phyloP scores from a whole-genome alignment of 2,113 vertebrate species.

The Cavia porcellus region DNA sequence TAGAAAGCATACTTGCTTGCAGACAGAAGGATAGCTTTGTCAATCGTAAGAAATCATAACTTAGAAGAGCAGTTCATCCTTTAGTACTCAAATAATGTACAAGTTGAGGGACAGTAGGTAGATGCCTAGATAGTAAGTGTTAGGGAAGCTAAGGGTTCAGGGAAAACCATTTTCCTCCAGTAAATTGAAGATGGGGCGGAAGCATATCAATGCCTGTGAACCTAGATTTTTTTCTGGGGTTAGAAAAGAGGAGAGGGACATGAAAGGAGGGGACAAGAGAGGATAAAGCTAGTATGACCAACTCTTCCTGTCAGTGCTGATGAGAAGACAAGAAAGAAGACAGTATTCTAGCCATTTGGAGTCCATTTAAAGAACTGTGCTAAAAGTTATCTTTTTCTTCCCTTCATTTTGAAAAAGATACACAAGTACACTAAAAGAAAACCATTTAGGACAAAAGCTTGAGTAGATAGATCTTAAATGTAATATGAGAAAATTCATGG shows the following conservation, averaged over 20 bases:
- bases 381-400: conserved; percentile 45
- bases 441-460: conserved; percentile 62
- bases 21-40: neutral
- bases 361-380: neutral
- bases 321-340: conserved; percentile 37
- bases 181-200: neutral
- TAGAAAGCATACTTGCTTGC: neutral
- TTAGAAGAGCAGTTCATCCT: neutral
- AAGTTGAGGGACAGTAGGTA: neutral
- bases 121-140: neutral
- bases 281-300: neutral
- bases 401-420: neutral
- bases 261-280: neutral
- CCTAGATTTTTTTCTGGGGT: neutral
- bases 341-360: neutral
- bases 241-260: neutral
- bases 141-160: neutral
- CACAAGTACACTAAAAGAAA: conserved; percentile 66
- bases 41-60: neutral
- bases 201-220: neutral
- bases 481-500: conserved; percentile 71
- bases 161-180: neutral
- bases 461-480: conserved; percentile 58
- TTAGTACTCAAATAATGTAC: neutral
- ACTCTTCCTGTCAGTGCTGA: neutral